Evolutionary conservation across 2,113 vertebrate genomes (phyloP).

Genomic region (Aramus guarauna): DNA sequence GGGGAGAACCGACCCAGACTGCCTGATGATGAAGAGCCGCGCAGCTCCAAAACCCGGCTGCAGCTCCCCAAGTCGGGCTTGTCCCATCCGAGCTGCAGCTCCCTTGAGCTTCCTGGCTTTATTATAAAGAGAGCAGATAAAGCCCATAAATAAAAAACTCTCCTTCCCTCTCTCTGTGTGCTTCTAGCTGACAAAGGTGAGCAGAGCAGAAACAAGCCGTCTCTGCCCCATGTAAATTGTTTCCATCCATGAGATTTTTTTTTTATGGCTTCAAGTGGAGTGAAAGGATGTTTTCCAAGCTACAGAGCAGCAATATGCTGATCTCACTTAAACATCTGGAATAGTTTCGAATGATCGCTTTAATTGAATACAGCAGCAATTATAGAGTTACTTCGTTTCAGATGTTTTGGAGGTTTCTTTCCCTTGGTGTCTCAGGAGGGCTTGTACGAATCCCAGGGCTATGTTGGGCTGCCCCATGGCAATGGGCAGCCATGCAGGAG

Average conservation of each 20-base stretch:
- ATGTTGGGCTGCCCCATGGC: neutral
- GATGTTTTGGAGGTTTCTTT: neutral
- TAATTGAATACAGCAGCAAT: neutral
- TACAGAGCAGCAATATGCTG: neutral
- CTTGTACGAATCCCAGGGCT: neutral
- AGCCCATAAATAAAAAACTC: neutral
- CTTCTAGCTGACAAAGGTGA: neutral
- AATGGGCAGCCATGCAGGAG: neutral
- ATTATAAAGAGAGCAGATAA: neutral
- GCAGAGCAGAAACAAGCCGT: neutral
- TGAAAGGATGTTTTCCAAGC: conserved; percentile 6
- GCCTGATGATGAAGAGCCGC: neutral
- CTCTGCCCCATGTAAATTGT: neutral
- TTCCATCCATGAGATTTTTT: neutral
- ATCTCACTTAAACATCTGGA: neutral
- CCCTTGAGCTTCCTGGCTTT: neutral
- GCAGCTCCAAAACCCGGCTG: neutral
- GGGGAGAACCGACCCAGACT: neutral
- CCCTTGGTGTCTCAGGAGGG: neutral
- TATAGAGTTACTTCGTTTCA: neutral
- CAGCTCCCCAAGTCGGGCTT: neutral
- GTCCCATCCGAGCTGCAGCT: neutral
- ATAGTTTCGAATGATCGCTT: neutral
- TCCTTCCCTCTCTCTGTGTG: neutral
- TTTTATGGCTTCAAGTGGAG: neutral